Base-by-base conservation (phyloP, 2,113 vertebrate genomes). In the Sinocyclocheilus rhinocerous region DNA sequence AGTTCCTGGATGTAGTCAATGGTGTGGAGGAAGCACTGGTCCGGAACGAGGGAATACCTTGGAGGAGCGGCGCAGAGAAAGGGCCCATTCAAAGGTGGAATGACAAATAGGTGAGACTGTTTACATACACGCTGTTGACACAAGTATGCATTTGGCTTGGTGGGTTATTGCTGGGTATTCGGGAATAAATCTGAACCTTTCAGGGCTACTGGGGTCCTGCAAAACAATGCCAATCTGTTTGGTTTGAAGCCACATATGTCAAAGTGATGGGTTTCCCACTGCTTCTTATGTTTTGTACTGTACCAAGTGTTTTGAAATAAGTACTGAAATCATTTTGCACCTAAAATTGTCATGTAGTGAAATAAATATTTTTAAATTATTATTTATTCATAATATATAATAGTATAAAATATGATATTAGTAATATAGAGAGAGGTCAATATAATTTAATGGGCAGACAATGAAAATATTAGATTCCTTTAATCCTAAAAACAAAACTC, bases 51-150 rank as follows among this genome's bases (percentile, higher is more conserved):
- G 94, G 94, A 94, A 94, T 94, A 93, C 94, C 93, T 94, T 91
- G 91, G 93, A 94, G 94, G 92, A 94, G 94, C 90, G 85, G 90
- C 90, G 89, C 90, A 87, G 93, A 95, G 91, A 95, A 95, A 95
- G 94, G 86, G 92, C 85, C 92, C 94, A 94, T 95, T 95, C 90
- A 95, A 92, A 93, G 86, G 87, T 90, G 92, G 93, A 94, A 93
- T 94, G 94, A 95, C 94, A 94, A 94, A 95, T 94, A 94, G 93
- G 91, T 91, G 90, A 92, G 92, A 92, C 92, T 95, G 94, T 95
- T 93, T 95, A 93, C 91, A 90, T 91, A 92, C 83, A 91, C 92
- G 85, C 90, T 95, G 94, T 95, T 94, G 93, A 93, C 92, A 92
- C 92, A 94, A 92, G 91, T 93, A 91, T 90, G 90, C 93, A 87